Evolutionary conservation across 2,888 invertebrate species (phyloP).

Genomic region (Phaonia tiefii): DNA sequence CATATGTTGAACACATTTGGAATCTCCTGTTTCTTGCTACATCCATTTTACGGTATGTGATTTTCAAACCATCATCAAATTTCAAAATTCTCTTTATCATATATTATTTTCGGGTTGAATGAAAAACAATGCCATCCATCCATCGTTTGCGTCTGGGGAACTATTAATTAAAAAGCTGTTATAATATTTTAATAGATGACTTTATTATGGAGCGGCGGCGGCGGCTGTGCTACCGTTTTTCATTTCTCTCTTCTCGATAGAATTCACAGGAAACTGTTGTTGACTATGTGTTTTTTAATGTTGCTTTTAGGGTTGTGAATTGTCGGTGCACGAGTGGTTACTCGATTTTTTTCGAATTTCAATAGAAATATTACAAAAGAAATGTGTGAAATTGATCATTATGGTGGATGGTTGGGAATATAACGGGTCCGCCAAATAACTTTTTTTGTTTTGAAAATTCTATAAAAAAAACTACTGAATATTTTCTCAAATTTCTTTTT

Average conservation of each 20-base stretch:
- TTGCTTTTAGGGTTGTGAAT: no score
- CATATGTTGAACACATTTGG: constrained; percentile 24
- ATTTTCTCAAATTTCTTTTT: no score
- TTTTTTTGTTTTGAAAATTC: no score
- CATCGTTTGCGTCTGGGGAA: neutral
- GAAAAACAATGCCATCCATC: constrained; percentile 17
- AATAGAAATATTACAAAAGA: no score
- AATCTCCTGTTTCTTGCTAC: neutral
- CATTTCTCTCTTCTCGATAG: neutral
- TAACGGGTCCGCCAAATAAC: no score
- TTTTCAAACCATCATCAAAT: neutral
- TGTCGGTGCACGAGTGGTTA: no score
- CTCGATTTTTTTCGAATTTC: no score
- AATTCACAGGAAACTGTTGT: no score
- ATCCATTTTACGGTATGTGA: constrained; percentile 7
- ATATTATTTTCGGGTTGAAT: constrained; percentile 27
- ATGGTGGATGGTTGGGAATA: no score
- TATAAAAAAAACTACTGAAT: no score
- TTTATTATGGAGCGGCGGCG: neutral
- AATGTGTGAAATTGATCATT: no score
- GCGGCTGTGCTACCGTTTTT: neutral
- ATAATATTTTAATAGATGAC: constrained; percentile 2
- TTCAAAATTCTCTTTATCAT: neutral
- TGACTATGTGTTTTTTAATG: no score
- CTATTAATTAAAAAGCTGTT: constrained; percentile 30